phyloP scores from a whole-genome alignment of 2,888 invertebrate species.

The Loripinus fragilis region DNA sequence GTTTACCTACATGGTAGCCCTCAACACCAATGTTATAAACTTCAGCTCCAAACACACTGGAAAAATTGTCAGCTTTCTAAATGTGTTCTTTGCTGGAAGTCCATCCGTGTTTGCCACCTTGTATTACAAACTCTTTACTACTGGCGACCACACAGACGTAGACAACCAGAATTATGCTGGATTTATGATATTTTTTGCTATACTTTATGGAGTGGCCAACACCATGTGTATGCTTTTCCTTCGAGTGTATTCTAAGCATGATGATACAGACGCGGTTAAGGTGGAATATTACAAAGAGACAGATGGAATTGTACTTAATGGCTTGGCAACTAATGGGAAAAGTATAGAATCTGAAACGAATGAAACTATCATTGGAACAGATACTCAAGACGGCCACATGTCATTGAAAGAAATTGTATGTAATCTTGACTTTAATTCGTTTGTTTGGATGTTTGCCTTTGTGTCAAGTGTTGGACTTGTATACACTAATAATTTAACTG shows the following conservation, averaged over 20 bases:
- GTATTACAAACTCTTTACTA: slow-evolving; percentile 55
- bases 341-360: not conserved
- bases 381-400: slow-evolving; percentile 16
- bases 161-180: slow-evolving; percentile 57
- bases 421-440: slow-evolving; percentile 54
- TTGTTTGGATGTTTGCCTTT: slow-evolving; percentile 60
- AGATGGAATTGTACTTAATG: not conserved
- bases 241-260: slow-evolving; percentile 37
- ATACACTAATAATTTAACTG: slow-evolving; percentile 60
- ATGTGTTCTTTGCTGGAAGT: slow-evolving; percentile 68
- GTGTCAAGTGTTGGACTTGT: slow-evolving; percentile 62
- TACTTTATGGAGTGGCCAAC: slow-evolving; percentile 55
- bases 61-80: slow-evolving; percentile 64
- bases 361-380: not conserved
- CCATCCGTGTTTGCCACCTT: slow-evolving; percentile 63
- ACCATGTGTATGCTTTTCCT: slow-evolving; percentile 61
- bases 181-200: slow-evolving; percentile 65
- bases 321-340: not conserved
- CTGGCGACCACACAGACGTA: slow-evolving; percentile 33
- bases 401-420: slow-evolving; percentile 46
- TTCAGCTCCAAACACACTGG: slow-evolving; percentile 61
- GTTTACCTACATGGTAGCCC: slow-evolving; percentile 68
- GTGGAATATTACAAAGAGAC: slow-evolving; percentile 17
- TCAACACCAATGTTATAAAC: slow-evolving; percentile 69
- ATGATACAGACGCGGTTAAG: not conserved